Evolutionary conservation across 2,888 invertebrate genomes (phyloP), one percentile per base, ranked within the genome.

Genomic region (Ditylenchus weischeri): DNA sequence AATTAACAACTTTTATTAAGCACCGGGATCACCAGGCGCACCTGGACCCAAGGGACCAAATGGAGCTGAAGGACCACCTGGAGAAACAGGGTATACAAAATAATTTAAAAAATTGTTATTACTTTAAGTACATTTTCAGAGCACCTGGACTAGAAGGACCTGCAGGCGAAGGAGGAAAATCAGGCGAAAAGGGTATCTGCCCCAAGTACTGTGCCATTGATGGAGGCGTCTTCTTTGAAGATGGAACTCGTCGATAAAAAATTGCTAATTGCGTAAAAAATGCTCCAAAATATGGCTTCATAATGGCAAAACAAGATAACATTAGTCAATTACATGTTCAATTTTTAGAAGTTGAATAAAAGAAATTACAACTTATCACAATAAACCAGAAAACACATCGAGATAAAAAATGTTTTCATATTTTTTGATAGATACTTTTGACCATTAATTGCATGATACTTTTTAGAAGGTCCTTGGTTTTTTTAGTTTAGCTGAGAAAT

Each of bases 41-140:
- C 54, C 62, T 21, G 71, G 71, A 48, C 72, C 72, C 18, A 64
- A 65, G 19, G 72, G 72, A 38, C 72, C 72, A 23, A 73, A 77
- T 60, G 80, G 80, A 61, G 73, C 75, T 29, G 78, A 77, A 57
- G 77, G 76, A 61, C 70, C 71, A 65, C 79, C 79, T 43, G 76
- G 76, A 65, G 66, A 68, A 69, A 70, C 73, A 51, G 79, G 79
- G 59, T 54, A 3, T 11, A 38, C 38, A 8, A 38, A 38, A 38
- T 8, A 38, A 11, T 38, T 38, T n/a, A n/a, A n/a, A n/a, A n/a
- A n/a, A n/a, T n/a, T n/a, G n/a, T n/a, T n/a, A 43, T 43, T 13
- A 43, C 43, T 43, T 8, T 15, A 43, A 43, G 8, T 6, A 43
- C 43, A 5, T 19, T 50, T 54, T 4, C n/a, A 54, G 66, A 5